Evolutionary conservation across 2,888 invertebrate genomes (phyloP), one percentile per base, ranked within the genome.

Genomic region (Pyrgus malvae): DNA sequence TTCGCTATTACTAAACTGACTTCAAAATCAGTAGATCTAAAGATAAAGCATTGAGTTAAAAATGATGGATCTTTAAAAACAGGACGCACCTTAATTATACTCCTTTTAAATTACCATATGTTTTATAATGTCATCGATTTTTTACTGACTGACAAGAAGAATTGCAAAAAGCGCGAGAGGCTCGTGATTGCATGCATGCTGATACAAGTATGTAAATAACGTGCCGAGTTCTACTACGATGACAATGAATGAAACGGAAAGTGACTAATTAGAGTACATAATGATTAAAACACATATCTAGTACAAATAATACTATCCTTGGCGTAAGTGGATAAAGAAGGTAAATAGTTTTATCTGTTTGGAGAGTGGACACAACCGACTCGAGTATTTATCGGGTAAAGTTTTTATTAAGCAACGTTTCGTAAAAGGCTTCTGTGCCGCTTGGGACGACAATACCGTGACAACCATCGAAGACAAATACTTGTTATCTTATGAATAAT

Each of bases 401-500:
- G 74, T 68, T 75, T 65, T 72, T 63, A 67, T 87, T 86, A 72
- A 65, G 87, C 75, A 86, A 90, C 66, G 67, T 85, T 85, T 87
- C 79, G 84, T 80, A 86, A 87, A 85, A 74, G 74, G 79, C 84
- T 83, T 76, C 85, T 54, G 54, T 46, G 64, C 57, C 60, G 59
- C 54, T 80, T 78, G 75, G 69, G 70, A 67, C 78, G 73, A 86
- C 87, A 81, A 82, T 80, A 74, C 82, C 79, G 80, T 80, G 84
- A 84, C 86, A 80, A 78, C 74, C 70, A 76, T 70, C 71, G 80
- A 84, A 88, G 80, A 85, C 88, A 90, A 90, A 88, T 75, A 89
- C 83, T 80, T 73, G 85, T 84, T 89, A 89, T 89, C 88, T 83
- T 87, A 88, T 90, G 90, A 90, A 89, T 90, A 88, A 90, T 88